These are phyloP conservation scores for Temnothorax unifasciatus DNA, from an alignment of 2,888 invertebrate species.

Conservation along the genomic window DNA sequence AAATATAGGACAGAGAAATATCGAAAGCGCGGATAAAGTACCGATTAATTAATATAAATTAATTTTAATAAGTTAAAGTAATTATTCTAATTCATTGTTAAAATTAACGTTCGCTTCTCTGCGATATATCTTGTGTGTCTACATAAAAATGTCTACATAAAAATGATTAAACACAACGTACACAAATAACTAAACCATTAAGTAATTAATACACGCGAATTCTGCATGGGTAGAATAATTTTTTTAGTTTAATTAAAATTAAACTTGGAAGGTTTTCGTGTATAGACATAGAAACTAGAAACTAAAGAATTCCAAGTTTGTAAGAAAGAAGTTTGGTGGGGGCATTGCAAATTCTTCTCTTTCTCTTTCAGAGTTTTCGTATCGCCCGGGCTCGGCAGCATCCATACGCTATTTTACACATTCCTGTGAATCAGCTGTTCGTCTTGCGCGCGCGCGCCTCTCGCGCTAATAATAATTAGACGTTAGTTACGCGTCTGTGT, in stretches of 20 bases:
- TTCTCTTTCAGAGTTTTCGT: neutral
- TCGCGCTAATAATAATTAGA: slow-evolving; percentile 76
- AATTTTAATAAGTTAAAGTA: slow-evolving; percentile 18
- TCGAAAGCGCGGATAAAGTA: neutral
- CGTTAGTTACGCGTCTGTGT: slow-evolving; percentile 63
- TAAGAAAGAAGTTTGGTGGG: neutral
- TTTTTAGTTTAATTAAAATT: slow-evolving; percentile 3
- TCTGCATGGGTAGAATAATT: neutral
- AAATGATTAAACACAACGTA: neutral
- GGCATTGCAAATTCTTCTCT: neutral
- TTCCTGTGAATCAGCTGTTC: slow-evolving; percentile 71
- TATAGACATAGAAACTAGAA: neutral
- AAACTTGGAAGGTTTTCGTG: neutral
- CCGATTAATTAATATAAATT: slow-evolving; percentile 27
- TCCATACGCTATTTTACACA: slow-evolving; percentile 42
- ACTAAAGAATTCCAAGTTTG: neutral
- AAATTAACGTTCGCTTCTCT: neutral
- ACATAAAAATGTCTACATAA: neutral
- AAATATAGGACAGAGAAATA: slow-evolving; percentile 6
- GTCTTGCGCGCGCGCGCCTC: slow-evolving; percentile 48
- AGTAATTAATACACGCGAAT: slow-evolving; percentile 20
- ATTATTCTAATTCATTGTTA: slow-evolving; percentile 15
- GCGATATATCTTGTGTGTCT: neutral
- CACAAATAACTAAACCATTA: neutral
- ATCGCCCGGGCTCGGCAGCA: neutral